A percentile compares a stretch with the other conserved stretches of the same genome.
Conservation (phyloP, 1,140 invertebrate genomes). For the Armadillidium nasatum region DNA sequence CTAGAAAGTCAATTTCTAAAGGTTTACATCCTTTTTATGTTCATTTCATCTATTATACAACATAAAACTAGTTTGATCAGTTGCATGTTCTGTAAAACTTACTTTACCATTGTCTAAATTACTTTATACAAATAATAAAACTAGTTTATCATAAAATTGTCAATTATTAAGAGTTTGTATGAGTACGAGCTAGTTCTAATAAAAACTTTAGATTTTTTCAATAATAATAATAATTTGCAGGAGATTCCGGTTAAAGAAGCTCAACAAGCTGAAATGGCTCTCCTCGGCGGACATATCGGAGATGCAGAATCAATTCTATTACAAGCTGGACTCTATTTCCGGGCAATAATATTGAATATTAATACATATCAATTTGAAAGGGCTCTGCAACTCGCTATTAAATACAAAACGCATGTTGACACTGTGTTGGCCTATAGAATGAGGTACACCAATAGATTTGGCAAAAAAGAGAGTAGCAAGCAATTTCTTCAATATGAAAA, state of each 20-base stretch:
- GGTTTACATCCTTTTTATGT: too few species aligned
- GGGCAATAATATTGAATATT: conserved; percentile 77
- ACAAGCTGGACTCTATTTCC: conserved; percentile 67
- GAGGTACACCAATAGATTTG: conserved; percentile 67
- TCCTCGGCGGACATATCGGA: conserved; percentile 69
- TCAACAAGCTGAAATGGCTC: conserved; percentile 70
- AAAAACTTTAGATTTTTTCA: too few species aligned
- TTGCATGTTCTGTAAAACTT: too few species aligned
- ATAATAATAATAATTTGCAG: conserved; percentile 24
- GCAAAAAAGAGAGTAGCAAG: conserved; percentile 70
- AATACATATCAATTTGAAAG: conserved; percentile 80
- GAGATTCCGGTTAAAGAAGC: conserved; percentile 57
- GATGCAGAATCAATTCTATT: conserved; percentile 78
- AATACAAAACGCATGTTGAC: conserved; percentile 71
- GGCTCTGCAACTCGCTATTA: conserved; percentile 76
- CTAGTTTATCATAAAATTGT: too few species aligned
- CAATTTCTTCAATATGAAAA: conserved; percentile 62
- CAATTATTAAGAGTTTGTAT: too few species aligned
- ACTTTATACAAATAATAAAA: too few species aligned
- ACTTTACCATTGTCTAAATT: too few species aligned
- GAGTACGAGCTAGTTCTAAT: too few species aligned
- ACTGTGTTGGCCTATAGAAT: conserved; percentile 69
- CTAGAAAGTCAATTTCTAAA: too few species aligned
- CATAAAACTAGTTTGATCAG: too few species aligned
- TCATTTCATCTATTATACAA: too few species aligned